These are phyloP conservation scores for Aphelenchoides avenae DNA, from an alignment of 1,140 invertebrate species.

Conservation along the genomic window DNA sequence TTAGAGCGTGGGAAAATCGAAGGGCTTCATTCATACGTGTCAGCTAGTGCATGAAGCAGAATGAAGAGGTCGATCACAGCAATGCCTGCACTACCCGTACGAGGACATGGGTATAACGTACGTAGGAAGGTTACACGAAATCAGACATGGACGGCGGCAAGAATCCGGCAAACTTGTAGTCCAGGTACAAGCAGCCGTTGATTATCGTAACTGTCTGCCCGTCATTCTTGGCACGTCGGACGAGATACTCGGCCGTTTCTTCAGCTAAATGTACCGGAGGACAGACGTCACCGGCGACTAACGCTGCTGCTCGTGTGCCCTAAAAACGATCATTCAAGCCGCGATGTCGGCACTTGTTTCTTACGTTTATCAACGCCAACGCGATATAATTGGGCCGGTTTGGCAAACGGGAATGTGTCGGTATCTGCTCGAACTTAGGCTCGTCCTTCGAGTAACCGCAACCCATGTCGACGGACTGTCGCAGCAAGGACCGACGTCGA, in stretches of 20 bases:
- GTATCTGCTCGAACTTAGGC: slow-evolving; percentile 1
- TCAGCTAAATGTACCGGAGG: slow-evolving; percentile 23
- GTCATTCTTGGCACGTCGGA: slow-evolving; percentile 35
- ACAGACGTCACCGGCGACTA: slow-evolving; percentile 24
- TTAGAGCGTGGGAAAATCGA: too few species aligned
- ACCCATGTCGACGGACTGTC: background rate
- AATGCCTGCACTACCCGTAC: too few species aligned
- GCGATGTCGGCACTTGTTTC: background rate
- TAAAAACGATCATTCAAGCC: slow-evolving; percentile 8
- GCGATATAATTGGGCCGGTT: slow-evolving; percentile 3
- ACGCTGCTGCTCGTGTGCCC: slow-evolving; percentile 28
- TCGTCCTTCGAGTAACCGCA: slow-evolving; percentile 2
- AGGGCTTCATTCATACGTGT: too few species aligned
- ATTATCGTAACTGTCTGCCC: slow-evolving; percentile 31
- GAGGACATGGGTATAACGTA: too few species aligned
- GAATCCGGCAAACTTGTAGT: slow-evolving; percentile 38
- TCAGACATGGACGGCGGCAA: slow-evolving; percentile 24
- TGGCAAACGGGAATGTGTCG: background rate
- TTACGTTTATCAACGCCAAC: slow-evolving; percentile 5
- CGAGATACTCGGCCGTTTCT: slow-evolving; percentile 24
- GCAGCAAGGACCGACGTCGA: background rate
- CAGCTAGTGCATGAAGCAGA: too few species aligned
- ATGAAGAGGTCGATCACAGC: too few species aligned
- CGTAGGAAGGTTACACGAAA: background rate
- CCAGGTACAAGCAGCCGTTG: slow-evolving; percentile 36